phyloP scores from a whole-genome alignment of 2,888 invertebrate genomes.

The Calliphora vomitoria region DNA sequence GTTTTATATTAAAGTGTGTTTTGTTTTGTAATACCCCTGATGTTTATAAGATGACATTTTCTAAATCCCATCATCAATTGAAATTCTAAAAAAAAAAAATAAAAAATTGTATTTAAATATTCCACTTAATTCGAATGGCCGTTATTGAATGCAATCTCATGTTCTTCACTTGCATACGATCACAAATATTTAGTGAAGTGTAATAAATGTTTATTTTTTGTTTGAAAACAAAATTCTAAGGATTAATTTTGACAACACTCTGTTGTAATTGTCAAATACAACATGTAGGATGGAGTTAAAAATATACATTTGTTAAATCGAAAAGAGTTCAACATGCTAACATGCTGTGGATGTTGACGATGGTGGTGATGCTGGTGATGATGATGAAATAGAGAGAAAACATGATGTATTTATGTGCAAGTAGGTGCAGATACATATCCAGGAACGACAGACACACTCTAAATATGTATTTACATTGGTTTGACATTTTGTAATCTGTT shows the following conservation, averaged over 20 bases:
- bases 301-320: conserved; percentile 37
- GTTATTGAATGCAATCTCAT: conserved; percentile 37
- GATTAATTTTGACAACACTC: conserved; percentile 71
- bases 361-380: conserved; percentile 3
- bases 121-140: conserved; percentile 39
- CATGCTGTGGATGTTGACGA: conserved; percentile 8
- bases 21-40: conserved; percentile 31
- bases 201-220: conserved; percentile 7
- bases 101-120: conserved; percentile 18
- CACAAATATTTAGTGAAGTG: conserved; percentile 45
- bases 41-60: conserved; percentile 48
- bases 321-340: conserved; percentile 52
- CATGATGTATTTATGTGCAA: conserved; percentile 36
- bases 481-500: conserved; percentile 67
- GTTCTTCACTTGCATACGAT: conserved; percentile 26
- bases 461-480: conserved; percentile 57
- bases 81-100: conserved; percentile 7
- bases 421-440: conserved; percentile 52
- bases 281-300: conserved; percentile 64
- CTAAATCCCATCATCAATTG: conserved; percentile 50
- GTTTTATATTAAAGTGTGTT: conserved; percentile 21
- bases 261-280: conserved; percentile 65
- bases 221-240: conserved; percentile 49
- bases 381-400: conserved; percentile 38
- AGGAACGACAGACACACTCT: conserved; percentile 31